These are phyloP conservation scores for Sweltsa coloradensis DNA, from an alignment of 1,140 invertebrate genomes.

Conservation along the genomic window DNA sequence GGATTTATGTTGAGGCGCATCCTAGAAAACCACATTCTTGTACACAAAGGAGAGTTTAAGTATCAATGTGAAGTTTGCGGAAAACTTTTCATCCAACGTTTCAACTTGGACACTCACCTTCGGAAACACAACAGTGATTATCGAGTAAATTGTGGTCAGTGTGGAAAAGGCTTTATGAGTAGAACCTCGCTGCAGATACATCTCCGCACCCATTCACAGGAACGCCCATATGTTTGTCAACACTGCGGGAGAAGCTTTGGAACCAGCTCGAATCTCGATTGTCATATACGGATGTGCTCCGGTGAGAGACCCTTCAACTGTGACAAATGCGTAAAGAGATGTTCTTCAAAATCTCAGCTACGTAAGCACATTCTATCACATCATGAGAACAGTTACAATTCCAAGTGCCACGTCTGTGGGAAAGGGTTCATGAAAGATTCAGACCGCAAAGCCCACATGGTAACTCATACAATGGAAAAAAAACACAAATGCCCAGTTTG, in stretches of 20 bases:
- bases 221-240: conserved; percentile 31
- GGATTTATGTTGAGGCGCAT: conserved; percentile 31
- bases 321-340: conserved; percentile 5
- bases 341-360: not conserved
- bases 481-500: conserved; percentile 45
- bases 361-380: not conserved
- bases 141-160: conserved; percentile 1
- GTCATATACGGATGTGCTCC: conserved; percentile 9
- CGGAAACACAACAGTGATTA: conserved; percentile 23
- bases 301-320: conserved; percentile 1
- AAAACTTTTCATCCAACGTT: conserved; percentile 31
- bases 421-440: conserved; percentile 19
- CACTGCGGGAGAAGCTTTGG: conserved; percentile 16
- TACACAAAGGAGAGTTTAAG: conserved; percentile 20
- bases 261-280: conserved; percentile 9
- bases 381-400: conserved; percentile 2
- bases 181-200: conserved; percentile 18
- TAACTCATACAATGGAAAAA: conserved; percentile 34
- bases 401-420: conserved; percentile 19
- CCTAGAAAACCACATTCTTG: conserved; percentile 30
- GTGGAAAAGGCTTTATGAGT: conserved; percentile 21
- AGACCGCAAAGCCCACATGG: conserved; percentile 20
- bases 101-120: conserved; percentile 29
- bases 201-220: conserved; percentile 30
- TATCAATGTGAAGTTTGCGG: conserved; percentile 32